Evolutionary conservation across 2,113 vertebrate genomes (phyloP).

Genomic region (Amphilophus citrinellus): DNA sequence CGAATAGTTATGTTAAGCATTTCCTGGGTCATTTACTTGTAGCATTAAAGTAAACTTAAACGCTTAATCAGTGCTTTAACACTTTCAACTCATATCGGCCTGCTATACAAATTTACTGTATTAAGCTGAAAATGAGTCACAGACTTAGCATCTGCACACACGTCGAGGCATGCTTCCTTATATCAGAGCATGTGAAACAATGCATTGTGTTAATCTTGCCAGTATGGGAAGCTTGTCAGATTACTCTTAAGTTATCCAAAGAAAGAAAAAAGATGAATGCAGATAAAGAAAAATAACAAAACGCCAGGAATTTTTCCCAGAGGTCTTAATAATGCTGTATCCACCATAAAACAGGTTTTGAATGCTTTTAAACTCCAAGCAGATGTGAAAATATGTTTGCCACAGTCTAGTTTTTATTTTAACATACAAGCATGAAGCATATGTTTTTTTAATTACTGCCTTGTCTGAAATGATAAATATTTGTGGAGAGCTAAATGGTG

Average conservation of each 20-base stretch:
- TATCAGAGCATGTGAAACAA: constrained; percentile 35
- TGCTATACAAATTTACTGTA: constrained; percentile 1
- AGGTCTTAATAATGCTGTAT: not conserved
- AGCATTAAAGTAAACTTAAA: not conserved
- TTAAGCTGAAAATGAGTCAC: constrained; percentile 38
- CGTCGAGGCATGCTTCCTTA: constrained; percentile 32
- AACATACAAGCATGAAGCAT: not conserved
- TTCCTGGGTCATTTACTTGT: not conserved
- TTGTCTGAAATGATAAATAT: not conserved
- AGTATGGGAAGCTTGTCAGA: constrained; percentile 9
- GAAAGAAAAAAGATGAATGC: not conserved
- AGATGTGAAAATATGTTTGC: not conserved
- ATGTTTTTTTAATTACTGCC: not conserved
- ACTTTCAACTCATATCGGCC: not conserved
- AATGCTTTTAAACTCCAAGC: not conserved
- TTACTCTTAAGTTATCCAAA: not conserved
- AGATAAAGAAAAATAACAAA: constrained; percentile 2
- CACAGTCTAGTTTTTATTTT: not conserved
- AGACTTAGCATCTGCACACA: constrained; percentile 24
- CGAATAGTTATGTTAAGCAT: not conserved
- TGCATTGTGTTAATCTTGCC: constrained; percentile 1
- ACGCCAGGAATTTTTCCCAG: not conserved
- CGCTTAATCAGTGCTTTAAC: not conserved
- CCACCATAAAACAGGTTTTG: not conserved
- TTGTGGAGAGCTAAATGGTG: not conserved